Percentiles rank a stretch among this genome's conserved stretches.
These are phyloP conservation scores for Liasis olivaceus DNA, from an alignment of 2,797 vertebrate species.

Conservation along the genomic window DNA sequence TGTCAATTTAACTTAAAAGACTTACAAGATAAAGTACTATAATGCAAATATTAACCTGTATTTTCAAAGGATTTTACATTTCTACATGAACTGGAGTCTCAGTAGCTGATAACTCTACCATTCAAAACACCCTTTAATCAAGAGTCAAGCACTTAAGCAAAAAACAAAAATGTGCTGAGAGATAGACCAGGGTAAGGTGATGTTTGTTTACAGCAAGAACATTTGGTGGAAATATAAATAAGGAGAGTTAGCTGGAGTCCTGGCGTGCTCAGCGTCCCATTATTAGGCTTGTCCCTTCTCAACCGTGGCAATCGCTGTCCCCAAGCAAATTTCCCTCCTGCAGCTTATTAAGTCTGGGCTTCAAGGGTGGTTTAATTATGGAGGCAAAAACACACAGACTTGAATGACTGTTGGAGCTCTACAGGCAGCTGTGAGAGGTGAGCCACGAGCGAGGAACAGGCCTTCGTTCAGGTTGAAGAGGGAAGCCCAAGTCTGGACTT, in stretches of 20 bases:
- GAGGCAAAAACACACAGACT: background rate
- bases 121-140: slow-evolving; percentile 46
- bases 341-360: background rate
- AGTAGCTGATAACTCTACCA: background rate
- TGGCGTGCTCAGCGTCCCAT: slow-evolving; percentile 4
- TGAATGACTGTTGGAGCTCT: background rate
- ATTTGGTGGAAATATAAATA: slow-evolving; percentile 69
- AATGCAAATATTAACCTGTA: slow-evolving; percentile 12
- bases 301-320: background rate
- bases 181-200: slow-evolving; percentile 17
- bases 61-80: slow-evolving; percentile 25
- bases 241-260: slow-evolving; percentile 36
- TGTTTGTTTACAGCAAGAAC: slow-evolving; percentile 52
- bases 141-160: background rate
- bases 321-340: background rate
- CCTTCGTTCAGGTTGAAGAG: background rate
- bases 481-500: background rate
- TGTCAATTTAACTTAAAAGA: slow-evolving; percentile 25
- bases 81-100: background rate
- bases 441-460: background rate
- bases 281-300: slow-evolving; percentile 40
- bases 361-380: background rate
- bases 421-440: too few species aligned
- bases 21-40: slow-evolving; percentile 16
- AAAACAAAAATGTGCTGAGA: background rate